Percentiles rank a stretch among this genome's conserved stretches.
Conservation (phyloP, 2,113 vertebrate species). For the Tinamus guttatus region DNA sequence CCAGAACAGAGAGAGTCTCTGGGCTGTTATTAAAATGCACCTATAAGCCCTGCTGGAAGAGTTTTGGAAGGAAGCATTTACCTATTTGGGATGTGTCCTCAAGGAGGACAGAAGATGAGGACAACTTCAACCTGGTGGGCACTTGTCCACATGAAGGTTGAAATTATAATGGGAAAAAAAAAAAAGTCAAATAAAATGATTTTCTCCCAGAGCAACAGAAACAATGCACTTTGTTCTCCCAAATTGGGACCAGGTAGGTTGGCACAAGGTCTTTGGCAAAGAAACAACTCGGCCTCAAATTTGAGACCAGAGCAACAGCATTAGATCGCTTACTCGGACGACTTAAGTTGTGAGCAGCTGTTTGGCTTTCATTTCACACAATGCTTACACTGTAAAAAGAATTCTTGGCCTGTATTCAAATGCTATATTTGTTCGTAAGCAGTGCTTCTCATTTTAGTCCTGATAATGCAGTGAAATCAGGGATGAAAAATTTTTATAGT, state of each 20-base stretch:
- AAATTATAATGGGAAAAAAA: neutral
- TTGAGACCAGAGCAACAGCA: constrained; percentile 58
- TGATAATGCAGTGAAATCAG: constrained; percentile 65
- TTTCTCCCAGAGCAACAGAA: constrained; percentile 33
- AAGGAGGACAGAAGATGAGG: neutral
- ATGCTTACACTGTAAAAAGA: constrained; percentile 63
- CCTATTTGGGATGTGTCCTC: neutral
- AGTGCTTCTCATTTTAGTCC: constrained; percentile 66
- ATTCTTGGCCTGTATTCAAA: constrained; percentile 69
- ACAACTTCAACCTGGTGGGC: neutral
- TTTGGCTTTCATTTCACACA: constrained; percentile 73
- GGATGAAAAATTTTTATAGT: constrained; percentile 51
- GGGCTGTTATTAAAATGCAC: neutral
- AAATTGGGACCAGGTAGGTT: constrained; percentile 72
- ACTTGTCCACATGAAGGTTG: neutral
- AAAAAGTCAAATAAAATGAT: neutral
- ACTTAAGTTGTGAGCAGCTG: constrained; percentile 71
- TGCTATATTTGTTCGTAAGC: constrained; percentile 63
- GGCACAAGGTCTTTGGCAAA: constrained; percentile 50
- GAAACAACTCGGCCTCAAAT: constrained; percentile 42
- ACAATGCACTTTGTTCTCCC: constrained; percentile 64
- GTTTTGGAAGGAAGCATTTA: neutral
- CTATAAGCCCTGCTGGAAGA: neutral
- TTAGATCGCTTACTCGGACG: constrained; percentile 64
- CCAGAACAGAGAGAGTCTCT: neutral